Percentiles rank a stretch among this genome's conserved stretches.
phyloP scores from a whole-genome alignment of 2,113 vertebrate species.

The Ctenodactylus gundi region DNA sequence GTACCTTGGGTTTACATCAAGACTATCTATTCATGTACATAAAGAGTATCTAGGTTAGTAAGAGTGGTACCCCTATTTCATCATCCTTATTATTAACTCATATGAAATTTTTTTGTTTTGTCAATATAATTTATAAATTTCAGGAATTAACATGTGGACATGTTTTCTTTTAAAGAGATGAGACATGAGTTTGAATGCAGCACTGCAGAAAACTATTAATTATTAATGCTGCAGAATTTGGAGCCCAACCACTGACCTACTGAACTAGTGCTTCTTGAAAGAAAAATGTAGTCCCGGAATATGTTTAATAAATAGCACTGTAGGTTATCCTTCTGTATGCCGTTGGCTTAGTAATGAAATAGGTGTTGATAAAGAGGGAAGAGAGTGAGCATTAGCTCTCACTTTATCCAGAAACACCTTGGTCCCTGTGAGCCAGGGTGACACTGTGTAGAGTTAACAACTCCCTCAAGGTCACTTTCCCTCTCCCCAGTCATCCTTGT shows the following conservation, averaged over 20 bases:
- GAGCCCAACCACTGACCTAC: not conserved
- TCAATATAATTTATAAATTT: not conserved
- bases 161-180: not conserved
- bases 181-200: not conserved
- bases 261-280: not conserved
- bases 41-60: not conserved
- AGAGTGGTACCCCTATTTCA: not conserved
- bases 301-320: not conserved
- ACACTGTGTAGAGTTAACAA: not conserved
- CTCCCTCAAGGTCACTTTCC: not conserved
- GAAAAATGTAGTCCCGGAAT: not conserved
- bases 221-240: not conserved
- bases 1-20: not conserved
- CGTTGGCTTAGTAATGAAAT: not conserved
- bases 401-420: not conserved
- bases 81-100: not conserved
- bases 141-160: not conserved
- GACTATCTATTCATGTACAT: not conserved
- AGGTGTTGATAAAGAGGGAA: not conserved
- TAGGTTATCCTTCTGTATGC: not conserved
- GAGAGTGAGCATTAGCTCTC: not conserved
- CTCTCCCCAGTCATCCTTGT: not conserved
- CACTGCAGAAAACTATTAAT: not conserved
- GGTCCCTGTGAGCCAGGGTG: not conserved
- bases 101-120: not conserved